These are phyloP conservation scores for Vesta saturnalis DNA, from an alignment of 2,888 invertebrate species.

Conservation along the genomic window DNA sequence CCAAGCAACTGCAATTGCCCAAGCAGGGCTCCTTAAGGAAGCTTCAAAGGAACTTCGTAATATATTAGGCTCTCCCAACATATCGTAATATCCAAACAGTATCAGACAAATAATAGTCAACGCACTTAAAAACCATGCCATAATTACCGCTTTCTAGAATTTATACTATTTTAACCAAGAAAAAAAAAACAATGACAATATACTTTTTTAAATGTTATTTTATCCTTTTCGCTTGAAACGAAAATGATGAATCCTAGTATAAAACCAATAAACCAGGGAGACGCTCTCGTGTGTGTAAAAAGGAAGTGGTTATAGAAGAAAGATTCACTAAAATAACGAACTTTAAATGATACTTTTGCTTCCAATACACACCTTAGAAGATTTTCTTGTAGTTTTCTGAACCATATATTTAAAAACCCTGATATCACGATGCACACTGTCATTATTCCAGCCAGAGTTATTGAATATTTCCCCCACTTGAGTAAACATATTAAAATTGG, in stretches of 20 bases:
- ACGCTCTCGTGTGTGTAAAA: slow-evolving; percentile 19
- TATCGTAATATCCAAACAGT: neutral
- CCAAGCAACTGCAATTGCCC: neutral
- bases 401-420: neutral
- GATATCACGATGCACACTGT: neutral
- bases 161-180: neutral
- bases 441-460: neutral
- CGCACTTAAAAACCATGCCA: neutral
- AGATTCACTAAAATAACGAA: neutral
- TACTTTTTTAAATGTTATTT: neutral
- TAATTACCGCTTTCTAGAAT: neutral
- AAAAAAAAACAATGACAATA: neutral
- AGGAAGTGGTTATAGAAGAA: slow-evolving; percentile 14
- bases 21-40: neutral
- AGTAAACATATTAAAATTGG: slow-evolving; percentile 11
- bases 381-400: neutral
- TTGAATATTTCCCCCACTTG: neutral
- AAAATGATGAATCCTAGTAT: slow-evolving; percentile 26
- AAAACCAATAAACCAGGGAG: slow-evolving; percentile 31
- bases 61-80: neutral
- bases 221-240: neutral
- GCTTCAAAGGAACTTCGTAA: neutral
- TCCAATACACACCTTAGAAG: no score
- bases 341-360: neutral
- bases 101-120: neutral